Evolutionary conservation across 2,797 vertebrate species (phyloP), one percentile per base, ranked within the genome.

Genomic region (Fringilla coelebs): DNA sequence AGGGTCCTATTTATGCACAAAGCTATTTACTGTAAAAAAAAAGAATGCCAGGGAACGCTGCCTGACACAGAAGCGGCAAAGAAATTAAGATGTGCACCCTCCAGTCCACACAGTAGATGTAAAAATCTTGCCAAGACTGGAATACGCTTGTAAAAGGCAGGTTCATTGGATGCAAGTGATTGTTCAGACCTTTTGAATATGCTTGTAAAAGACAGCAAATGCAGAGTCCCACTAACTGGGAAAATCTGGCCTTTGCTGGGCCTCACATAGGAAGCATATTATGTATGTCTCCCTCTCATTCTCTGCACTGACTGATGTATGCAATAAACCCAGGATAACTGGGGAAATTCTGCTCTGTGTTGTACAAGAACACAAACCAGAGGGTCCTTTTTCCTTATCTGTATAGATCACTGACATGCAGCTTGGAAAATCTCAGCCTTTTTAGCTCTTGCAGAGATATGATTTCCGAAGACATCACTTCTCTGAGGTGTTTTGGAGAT

Each of bases 1-100:
- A 89, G 70, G 54, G 32, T 77, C 49, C 86, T 93, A 82, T 88
- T 90, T 90, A 93, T 80, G 71, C 58, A 80, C 6, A 10, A 43
- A 79, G 66, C 79, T 96, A 84, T 94, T 91, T 94, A 70, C 79
- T 80, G 58, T 51, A 55, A 90, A 89, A 88, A 89, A 75, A 85
- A 81, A 58, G 22, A 88, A 75, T 78, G 51, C 26, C 43, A 72
- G 54, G 34, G 54, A 95, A 72, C 0, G 1, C n/a, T 91, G 84
- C 38, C 67, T 87, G 54, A 62, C 31, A 60, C 31, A 68, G 55
- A 77, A 34, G 61, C 34, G 83, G 58, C 16, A 17, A 90, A 71
- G 68, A 88, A 94, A 94, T 85, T 19, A 38, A 2, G 4, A 49
- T 62, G 29, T 81, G 24, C 34, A 52, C 34, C 14, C 52, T 94